Conservation (phyloP, 2,797 vertebrate genomes). For the Ateles fusciceps region DNA sequence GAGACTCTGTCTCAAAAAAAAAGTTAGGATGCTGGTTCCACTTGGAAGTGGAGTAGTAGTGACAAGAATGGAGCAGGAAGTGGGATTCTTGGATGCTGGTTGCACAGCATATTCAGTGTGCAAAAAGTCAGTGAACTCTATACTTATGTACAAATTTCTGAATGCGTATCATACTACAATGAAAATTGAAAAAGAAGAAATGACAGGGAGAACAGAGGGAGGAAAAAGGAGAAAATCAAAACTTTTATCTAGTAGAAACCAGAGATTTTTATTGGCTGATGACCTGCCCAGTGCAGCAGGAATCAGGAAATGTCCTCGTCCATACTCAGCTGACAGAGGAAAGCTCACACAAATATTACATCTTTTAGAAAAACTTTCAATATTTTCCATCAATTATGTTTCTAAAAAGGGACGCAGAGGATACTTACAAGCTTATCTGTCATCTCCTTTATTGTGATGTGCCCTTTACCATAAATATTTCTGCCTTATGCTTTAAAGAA, state of each 20-base stretch:
- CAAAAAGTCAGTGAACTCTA: not conserved
- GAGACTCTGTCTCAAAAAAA: not conserved
- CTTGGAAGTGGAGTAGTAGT: fast-evolving
- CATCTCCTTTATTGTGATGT: not conserved
- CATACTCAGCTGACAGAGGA: not conserved
- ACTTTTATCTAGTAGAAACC: not conserved
- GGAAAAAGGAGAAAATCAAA: not conserved
- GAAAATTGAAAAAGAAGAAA: not conserved
- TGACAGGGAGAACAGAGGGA: not conserved
- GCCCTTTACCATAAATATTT: not conserved
- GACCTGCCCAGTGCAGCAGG: not conserved
- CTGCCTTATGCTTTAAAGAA: not conserved
- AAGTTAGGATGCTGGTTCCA: not conserved
- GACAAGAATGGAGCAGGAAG: not conserved
- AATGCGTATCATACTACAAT: not conserved
- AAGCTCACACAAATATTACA: not conserved
- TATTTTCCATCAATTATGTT: not conserved
- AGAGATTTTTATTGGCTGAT: not conserved
- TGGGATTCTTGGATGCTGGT: not conserved
- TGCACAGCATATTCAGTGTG: no score
- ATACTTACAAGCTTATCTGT: not conserved
- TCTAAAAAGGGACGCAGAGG: not conserved
- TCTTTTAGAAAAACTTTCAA: not conserved
- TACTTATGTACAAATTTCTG: not conserved
- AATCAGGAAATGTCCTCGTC: not conserved